Conservation (phyloP, 2,888 invertebrate species). For the Stegana nigrithorax region DNA sequence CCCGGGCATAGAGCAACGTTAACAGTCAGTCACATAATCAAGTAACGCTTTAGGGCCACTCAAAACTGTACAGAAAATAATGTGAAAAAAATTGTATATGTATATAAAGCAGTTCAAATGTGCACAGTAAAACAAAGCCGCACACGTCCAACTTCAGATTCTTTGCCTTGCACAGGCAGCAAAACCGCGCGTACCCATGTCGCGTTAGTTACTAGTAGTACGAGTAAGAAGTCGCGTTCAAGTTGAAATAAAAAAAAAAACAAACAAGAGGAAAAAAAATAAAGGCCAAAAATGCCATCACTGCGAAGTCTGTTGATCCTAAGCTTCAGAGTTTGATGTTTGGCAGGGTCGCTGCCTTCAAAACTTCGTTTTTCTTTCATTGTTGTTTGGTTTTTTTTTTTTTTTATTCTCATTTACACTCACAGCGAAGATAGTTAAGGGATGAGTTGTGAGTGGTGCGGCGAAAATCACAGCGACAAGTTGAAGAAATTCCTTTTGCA, state of each 20-base stretch:
- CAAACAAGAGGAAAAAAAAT: neutral
- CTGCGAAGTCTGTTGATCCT: slow-evolving; percentile 63
- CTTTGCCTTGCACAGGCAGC: neutral
- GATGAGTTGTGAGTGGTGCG: neutral
- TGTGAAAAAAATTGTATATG: neutral
- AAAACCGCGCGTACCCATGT: neutral
- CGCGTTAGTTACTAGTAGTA: neutral
- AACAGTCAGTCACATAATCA: slow-evolving; percentile 7
- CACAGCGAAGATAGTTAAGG: no score
- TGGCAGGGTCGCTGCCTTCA: slow-evolving; percentile 1
- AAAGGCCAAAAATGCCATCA: slow-evolving; percentile 37
- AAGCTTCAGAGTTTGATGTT: slow-evolving; percentile 7
- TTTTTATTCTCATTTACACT: neutral
- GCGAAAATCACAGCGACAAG: slow-evolving; percentile 8
- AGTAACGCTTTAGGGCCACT: slow-evolving; percentile 13
- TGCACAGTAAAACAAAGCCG: neutral
- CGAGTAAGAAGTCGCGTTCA: no score
- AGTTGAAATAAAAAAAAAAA: no score
- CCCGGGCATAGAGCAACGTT: neutral
- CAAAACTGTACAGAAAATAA: neutral
- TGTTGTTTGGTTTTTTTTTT: neutral
- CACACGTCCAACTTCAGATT: neutral
- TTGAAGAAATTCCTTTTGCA: neutral
- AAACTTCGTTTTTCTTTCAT: neutral
- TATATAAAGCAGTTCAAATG: no score